Evolutionary conservation across 2,113 vertebrate genomes (phyloP).

Genomic region (Psammodynastes pulverulentus): DNA sequence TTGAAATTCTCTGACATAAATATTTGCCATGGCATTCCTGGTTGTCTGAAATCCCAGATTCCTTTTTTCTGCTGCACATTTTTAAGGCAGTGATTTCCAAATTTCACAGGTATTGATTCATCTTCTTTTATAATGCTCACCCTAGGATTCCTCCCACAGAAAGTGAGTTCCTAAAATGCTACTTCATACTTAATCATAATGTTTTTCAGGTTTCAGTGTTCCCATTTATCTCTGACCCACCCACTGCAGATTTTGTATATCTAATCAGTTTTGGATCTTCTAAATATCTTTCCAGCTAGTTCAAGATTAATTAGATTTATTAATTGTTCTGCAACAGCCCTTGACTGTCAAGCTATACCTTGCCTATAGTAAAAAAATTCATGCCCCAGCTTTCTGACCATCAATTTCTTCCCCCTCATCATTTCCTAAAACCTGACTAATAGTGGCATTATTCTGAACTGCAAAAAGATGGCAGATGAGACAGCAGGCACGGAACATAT

Average conservation of each 20-base stretch:
- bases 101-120: not conserved
- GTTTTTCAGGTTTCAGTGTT: not conserved
- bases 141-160: not conserved
- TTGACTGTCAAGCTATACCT: not conserved
- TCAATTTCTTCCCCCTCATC: not conserved
- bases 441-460: conserved; percentile 4
- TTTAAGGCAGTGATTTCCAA: not conserved
- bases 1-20: not conserved
- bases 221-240: not conserved
- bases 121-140: not conserved
- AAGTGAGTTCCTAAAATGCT: not conserved
- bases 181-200: not conserved
- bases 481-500: not conserved
- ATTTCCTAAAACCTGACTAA: not conserved
- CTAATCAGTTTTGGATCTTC: not conserved
- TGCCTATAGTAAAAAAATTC: not conserved
- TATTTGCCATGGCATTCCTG: not conserved
- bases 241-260: not conserved
- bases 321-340: not conserved
- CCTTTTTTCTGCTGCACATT: not conserved
- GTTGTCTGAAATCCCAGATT: not conserved
- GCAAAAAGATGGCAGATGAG: not conserved
- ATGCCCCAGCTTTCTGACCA: not conserved
- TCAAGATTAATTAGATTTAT: not conserved
- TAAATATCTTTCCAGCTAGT: not conserved